Percentiles rank a stretch among this genome's conserved stretches.
These are phyloP conservation scores for Poecilia gillii DNA, from an alignment of 2,797 vertebrate genomes.

Conservation along the genomic window DNA sequence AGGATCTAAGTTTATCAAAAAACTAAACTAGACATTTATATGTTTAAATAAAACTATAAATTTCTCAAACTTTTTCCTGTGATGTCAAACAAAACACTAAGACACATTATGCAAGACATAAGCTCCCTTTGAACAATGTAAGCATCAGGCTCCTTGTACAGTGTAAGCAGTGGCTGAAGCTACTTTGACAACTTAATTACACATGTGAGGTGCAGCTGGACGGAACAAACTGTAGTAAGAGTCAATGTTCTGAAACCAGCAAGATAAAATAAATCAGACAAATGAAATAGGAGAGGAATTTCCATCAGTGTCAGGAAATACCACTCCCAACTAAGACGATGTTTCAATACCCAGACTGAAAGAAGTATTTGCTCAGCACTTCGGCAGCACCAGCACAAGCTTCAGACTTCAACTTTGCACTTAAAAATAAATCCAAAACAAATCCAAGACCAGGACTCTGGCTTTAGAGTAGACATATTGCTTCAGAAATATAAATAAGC, in stretches of 20 bases:
- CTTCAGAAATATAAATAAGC: neutral
- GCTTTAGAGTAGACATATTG: neutral
- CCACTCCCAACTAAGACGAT: conserved; percentile 58
- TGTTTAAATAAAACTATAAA: conserved; percentile 22
- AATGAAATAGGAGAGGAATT: conserved; percentile 66
- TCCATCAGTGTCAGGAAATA: conserved; percentile 67
- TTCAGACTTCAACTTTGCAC: neutral
- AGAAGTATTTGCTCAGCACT: conserved; percentile 54
- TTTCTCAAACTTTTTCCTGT: conserved; percentile 16
- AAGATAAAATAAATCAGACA: conserved; percentile 70
- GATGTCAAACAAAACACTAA: conserved; percentile 47
- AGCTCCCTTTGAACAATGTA: conserved; percentile 53
- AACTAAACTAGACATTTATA: conserved; percentile 10
- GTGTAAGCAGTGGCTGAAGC: conserved; percentile 50
- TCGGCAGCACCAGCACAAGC: conserved; percentile 22
- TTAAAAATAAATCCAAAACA: neutral
- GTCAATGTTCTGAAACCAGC: conserved; percentile 60
- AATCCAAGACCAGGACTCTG: neutral
- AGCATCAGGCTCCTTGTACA: conserved; percentile 51
- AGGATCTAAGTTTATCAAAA: conserved; percentile 22
- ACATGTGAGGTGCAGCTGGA: conserved; percentile 73
- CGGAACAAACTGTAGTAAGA: conserved; percentile 52
- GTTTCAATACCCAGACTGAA: conserved; percentile 53
- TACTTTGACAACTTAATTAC: conserved; percentile 72
- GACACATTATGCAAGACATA: conserved; percentile 53